Evolutionary conservation across 2,113 vertebrate species (phyloP).

Genomic region (Mugil cephalus): DNA sequence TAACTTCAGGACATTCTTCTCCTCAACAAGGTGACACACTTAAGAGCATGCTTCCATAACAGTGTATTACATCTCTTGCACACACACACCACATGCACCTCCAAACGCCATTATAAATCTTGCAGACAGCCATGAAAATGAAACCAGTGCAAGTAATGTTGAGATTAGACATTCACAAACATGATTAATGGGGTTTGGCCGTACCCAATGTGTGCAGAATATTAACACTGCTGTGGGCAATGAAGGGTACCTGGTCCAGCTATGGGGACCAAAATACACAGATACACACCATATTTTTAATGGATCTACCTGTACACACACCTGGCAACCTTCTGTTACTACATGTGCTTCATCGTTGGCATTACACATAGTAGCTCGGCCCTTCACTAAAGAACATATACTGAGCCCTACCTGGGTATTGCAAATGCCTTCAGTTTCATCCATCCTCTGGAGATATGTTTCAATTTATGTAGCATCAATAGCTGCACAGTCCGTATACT

Average conservation of each 20-base stretch:
- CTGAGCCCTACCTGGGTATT: conserved; percentile 11
- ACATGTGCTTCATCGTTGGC: conserved; percentile 23
- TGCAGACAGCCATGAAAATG: conserved; percentile 83
- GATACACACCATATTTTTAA: conserved; percentile 46
- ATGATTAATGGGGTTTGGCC: conserved; percentile 81
- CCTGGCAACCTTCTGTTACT: conserved; percentile 29
- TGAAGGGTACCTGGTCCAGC: conserved; percentile 61
- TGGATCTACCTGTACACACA: conserved; percentile 28
- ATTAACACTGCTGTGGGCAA: conserved; percentile 74
- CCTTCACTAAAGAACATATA: conserved; percentile 18
- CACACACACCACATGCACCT: conserved; percentile 33
- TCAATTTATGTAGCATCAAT: conserved; percentile 5
- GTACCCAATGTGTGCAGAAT: conserved; percentile 76
- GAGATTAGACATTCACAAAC: conserved; percentile 84
- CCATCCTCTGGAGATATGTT: conserved; percentile 3
- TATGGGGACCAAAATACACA: conserved; percentile 34
- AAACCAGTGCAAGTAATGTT: conserved; percentile 81
- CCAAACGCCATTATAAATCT: conserved; percentile 82
- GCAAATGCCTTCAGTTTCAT: conserved; percentile 17
- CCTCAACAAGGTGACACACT: conserved; percentile 71
- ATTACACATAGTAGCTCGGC: conserved; percentile 28
- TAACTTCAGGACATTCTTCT: conserved; percentile 58
- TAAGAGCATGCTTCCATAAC: conserved; percentile 67
- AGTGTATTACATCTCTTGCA: conserved; percentile 50
- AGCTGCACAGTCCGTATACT: background rate